Conservation (phyloP, 2,888 invertebrate species). For the Drosophila imparisetae region DNA sequence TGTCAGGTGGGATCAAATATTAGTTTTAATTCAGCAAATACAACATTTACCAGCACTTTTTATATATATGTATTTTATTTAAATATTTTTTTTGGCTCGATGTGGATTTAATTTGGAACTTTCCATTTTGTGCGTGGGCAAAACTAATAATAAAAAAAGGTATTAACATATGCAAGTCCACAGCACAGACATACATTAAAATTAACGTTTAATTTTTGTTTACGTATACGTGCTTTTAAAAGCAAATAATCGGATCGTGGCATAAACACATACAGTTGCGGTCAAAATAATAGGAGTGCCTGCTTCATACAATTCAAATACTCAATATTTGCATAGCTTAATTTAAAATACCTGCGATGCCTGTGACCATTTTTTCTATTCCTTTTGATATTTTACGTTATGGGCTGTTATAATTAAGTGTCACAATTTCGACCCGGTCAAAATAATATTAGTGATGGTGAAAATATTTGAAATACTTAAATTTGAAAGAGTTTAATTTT, state of each 20-base stretch:
- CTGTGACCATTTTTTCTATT: neutral
- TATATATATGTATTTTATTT: neutral
- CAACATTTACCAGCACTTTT: neutral
- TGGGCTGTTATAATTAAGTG: neutral
- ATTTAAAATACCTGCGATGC: neutral
- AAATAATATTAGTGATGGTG: neutral
- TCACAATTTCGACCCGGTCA: neutral
- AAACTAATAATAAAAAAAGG: neutral
- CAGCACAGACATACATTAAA: neutral
- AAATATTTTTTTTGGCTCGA: neutral
- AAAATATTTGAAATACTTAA: neutral
- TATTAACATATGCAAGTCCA: neutral
- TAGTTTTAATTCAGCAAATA: no score
- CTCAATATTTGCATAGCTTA: neutral
- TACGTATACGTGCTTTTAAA: slow-evolving; percentile 7
- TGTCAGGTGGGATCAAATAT: neutral
- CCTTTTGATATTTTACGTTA: neutral
- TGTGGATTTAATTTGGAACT: neutral
- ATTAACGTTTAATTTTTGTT: slow-evolving; percentile 16
- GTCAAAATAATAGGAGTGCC: neutral
- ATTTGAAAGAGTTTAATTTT: neutral
- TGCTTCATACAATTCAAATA: neutral
- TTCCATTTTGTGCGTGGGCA: neutral
- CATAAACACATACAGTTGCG: neutral
- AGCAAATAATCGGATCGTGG: slow-evolving; percentile 14